Percentiles rank a stretch among this genome's conserved stretches.
Evolutionary conservation across 2,888 invertebrate species (phyloP).

Genomic region (Eristalis arbustorum): DNA sequence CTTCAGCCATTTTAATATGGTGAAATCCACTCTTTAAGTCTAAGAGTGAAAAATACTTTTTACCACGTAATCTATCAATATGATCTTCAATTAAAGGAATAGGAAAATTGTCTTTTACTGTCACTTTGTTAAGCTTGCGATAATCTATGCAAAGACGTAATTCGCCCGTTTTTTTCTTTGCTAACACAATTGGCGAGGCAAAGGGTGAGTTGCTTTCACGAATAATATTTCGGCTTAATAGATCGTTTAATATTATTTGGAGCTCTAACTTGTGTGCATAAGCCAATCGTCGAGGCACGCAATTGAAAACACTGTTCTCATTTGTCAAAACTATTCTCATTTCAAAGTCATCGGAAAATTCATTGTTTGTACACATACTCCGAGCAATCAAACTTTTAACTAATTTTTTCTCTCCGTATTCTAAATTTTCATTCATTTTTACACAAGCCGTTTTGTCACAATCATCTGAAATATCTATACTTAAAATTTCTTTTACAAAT

Average conservation of each 20-base stretch:
- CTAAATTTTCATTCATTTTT: slow-evolving; percentile 34
- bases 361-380: background rate
- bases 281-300: slow-evolving; percentile 19
- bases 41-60: slow-evolving; percentile 9
- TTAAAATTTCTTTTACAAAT: slow-evolving; percentile 13
- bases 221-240: background rate
- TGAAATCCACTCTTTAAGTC: slow-evolving; percentile 17
- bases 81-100: slow-evolving; percentile 27
- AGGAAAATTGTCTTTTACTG: slow-evolving; percentile 22
- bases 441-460: slow-evolving; percentile 7
- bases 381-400: slow-evolving; percentile 13
- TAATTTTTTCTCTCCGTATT: slow-evolving; percentile 1
- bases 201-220: slow-evolving; percentile 18
- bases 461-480: slow-evolving; percentile 27
- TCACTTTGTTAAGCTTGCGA: slow-evolving; percentile 19
- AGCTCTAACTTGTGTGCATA: slow-evolving; percentile 22
- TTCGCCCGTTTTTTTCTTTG: slow-evolving; percentile 25
- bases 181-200: slow-evolving; percentile 11
- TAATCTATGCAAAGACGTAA: slow-evolving; percentile 18
- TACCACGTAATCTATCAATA: slow-evolving; percentile 11
- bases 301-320: slow-evolving; percentile 36
- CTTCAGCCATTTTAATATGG: slow-evolving; percentile 17
- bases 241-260: slow-evolving; percentile 26
- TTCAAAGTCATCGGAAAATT: slow-evolving; percentile 1
- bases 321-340: slow-evolving; percentile 27